phyloP scores from a whole-genome alignment of 2,888 invertebrate species.

The Eustalomyia histrio region DNA sequence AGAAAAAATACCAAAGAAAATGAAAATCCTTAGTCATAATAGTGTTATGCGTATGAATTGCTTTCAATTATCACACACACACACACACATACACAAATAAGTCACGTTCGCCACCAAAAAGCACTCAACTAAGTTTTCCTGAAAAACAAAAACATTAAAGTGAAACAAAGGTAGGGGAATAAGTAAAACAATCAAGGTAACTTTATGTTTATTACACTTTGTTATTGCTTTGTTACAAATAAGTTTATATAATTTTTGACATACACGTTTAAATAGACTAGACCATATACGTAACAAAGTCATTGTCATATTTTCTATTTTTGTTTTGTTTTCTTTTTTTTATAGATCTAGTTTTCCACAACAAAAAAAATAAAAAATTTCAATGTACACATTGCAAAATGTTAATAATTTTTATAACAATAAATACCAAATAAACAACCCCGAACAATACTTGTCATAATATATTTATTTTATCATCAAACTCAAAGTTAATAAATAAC shows the following conservation, averaged over 20 bases:
- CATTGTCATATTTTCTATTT: not conserved
- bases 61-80: slow-evolving; percentile 25
- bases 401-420: slow-evolving; percentile 17
- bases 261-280: not conserved
- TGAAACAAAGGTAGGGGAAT: not conserved
- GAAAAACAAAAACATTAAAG: not conserved
- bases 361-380: slow-evolving; percentile 11
- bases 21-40: slow-evolving; percentile 9
- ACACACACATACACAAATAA: slow-evolving; percentile 9
- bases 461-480: not conserved
- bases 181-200: not conserved
- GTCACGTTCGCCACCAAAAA: slow-evolving; percentile 15
- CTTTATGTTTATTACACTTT: slow-evolving; percentile 8
- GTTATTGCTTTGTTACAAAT: not conserved
- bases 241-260: not conserved
- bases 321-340: not conserved
- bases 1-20: not conserved
- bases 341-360: not conserved
- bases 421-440: slow-evolving; percentile 13
- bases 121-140: not conserved
- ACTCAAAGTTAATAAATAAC: no score
- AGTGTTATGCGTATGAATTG: slow-evolving; percentile 7
- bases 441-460: not conserved
- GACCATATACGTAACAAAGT: not conserved
- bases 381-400: slow-evolving; percentile 6